Evolutionary conservation across 1,140 invertebrate species (phyloP), one percentile per base, ranked within the genome.

Genomic region (Platyscapa corneri): DNA sequence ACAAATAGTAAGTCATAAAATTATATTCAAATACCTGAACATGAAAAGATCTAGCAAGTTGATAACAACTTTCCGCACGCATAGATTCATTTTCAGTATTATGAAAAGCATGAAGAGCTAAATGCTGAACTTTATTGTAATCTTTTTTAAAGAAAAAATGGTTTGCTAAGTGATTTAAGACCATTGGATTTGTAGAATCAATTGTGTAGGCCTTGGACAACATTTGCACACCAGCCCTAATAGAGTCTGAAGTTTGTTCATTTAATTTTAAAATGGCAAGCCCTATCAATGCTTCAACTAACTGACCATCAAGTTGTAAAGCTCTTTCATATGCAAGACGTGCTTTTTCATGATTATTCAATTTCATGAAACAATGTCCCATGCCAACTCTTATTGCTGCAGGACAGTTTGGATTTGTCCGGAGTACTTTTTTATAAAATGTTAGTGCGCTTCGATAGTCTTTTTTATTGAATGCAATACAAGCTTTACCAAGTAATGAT

Each of bases 71-170:
- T 93, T 99, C 99, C 3, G 99, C 98, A 83, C 98, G 94, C 98
- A 99, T 99, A 0, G 98, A 97, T 94, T 99, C 99, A 93, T 99
- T 99, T 93, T 99, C 99, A 0, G 99, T 99, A 91, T 99, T 99
- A 91, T 99, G 98, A 92, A 99, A 99, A 0, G 99, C 99, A 92
- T 99, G 98, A 0, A 99, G 93, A 0, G 99, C 98, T 82, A 99
- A 94, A 94, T 99, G 98, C 89, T 99, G 97, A 0, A 99, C 98
- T 94, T 99, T 99, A 81, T 95, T 95, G 89, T 99, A 98, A 92
- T 99, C 98, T 95, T 99, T 99, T 94, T 99, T 99, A 92, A 99
- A 99, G 93, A 99, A 99, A 93, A 99, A 99, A 94, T 99, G 99
- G 93, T 99, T 99, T 0, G 99, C 99, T 88, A 99, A 94, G 93